phyloP scores from a whole-genome alignment of 2,797 vertebrate species.

The Craterocephalus amniculus region DNA sequence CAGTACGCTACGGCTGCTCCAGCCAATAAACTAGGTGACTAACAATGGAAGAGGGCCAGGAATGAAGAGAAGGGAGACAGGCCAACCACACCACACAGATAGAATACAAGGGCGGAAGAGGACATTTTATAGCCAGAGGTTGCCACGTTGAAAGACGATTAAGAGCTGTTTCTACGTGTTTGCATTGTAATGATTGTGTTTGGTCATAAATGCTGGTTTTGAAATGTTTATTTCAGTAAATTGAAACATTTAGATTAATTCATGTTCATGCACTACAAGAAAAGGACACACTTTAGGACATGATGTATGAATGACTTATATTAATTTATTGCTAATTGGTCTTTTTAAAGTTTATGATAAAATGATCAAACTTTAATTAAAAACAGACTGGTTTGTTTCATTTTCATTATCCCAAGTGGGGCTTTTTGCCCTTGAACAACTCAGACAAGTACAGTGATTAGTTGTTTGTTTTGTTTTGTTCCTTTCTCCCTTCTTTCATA shows the following conservation, averaged over 20 bases:
- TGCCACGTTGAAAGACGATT: conserved; percentile 13
- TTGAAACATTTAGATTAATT: neutral
- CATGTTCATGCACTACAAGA: neutral
- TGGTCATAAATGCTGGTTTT: neutral
- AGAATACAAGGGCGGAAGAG: conserved; percentile 41
- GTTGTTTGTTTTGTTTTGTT: conserved; percentile 4
- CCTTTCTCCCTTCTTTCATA: conserved; percentile 36
- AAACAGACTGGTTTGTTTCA: neutral
- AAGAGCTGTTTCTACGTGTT: neutral
- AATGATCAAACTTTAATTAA: neutral
- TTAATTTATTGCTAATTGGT: neutral
- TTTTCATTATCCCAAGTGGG: neutral
- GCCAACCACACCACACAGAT: conserved; percentile 64
- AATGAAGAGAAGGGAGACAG: conserved; percentile 75
- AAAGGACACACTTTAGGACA: too few species aligned
- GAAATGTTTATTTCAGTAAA: neutral
- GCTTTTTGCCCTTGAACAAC: conserved; percentile 7
- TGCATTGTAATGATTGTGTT: neutral
- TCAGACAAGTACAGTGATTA: neutral
- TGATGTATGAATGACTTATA: neutral
- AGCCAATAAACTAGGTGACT: conserved; percentile 94
- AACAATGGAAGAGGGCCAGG: conserved; percentile 86
- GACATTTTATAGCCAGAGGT: conserved; percentile 38
- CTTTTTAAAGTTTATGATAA: neutral
- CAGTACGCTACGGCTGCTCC: conserved; percentile 90